Base-by-base conservation (phyloP, 2,888 invertebrate species). In the Nesidiocoris tenuis region DNA sequence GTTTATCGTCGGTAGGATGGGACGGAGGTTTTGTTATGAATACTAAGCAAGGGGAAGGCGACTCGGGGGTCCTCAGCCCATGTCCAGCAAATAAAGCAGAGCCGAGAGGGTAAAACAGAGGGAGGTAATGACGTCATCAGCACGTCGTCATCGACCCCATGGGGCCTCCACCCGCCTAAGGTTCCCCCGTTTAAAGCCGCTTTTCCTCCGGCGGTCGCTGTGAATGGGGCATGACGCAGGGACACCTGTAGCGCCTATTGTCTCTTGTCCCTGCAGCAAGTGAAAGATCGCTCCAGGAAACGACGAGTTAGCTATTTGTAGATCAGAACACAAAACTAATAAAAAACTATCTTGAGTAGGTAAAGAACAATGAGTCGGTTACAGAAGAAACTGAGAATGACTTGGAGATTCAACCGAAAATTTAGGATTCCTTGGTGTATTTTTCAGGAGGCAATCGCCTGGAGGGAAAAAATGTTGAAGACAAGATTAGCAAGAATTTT, bases 171-270 rank as follows among this genome's bases (percentile, higher is more conserved):
- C 39, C 25, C 65, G 16, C 17, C 23, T 23, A 3, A 63, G 23
- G 16, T 7, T 2, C 19, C 65, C 25, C 63, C 17, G 23, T 39
- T 17, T 5, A 65, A 12, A n/a, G 18, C 65, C 65, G 21, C 17
- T 63, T 39, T 39, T 39, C 39, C 39, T 39, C 39, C 39, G 39
- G 3, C n/a, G 18, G 59, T 18, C n/a, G 54, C 59, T 24, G 57
- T 70, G 70, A 70, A 70, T 70, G n/a, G 70, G 24, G 70, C 7
- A 24, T 70, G 70, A 70, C 70, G 70, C 61, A 23, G 59, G 18
- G 61, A 25, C 70, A 70, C 70, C 70, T 70, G 70, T 70, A 21
- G 70, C 59, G 59, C 61, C 70, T 70, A 59, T 70, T 70, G 70
- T 70, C 70, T 70, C 66, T 66, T 12, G n/a, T n/a, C 55, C 56